A percentile compares a stretch with the other conserved stretches of the same genome.
Evolutionary conservation across 2,113 vertebrate species (phyloP).

Genomic region (Cottus gobio): DNA sequence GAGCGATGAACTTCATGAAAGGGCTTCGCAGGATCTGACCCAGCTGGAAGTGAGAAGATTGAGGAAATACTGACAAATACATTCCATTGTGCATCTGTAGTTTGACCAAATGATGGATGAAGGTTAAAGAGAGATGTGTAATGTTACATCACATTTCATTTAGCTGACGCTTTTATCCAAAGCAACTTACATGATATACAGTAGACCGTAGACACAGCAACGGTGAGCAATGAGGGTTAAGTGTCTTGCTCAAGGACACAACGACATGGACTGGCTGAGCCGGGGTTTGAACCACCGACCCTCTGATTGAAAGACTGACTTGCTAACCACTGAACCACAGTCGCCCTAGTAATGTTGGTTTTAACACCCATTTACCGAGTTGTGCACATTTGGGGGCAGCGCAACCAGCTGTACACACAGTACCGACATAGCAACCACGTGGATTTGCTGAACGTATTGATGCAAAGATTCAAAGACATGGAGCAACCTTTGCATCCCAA

Average conservation of each 20-base stretch:
- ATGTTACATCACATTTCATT: too few relatives aligned
- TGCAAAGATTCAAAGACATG: neutral
- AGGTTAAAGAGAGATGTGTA: neutral
- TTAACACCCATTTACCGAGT: neutral
- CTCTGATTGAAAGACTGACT: too few relatives aligned
- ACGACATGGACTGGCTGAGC: too few relatives aligned
- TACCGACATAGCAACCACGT: neutral
- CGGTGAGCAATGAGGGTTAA: too few relatives aligned
- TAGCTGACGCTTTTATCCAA: too few relatives aligned
- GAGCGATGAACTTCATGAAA: constrained; percentile 99
- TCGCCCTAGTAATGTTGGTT: neutral
- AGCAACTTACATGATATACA: too few relatives aligned
- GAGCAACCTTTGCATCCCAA: neutral
- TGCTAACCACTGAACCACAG: too few relatives aligned
- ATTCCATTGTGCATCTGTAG: neutral
- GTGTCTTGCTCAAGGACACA: too few relatives aligned
- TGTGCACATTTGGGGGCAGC: neutral
- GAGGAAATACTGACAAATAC: neutral
- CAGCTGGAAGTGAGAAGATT: constrained; percentile 78
- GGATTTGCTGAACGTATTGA: neutral
- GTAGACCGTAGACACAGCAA: too few relatives aligned
- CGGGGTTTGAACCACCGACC: too few relatives aligned
- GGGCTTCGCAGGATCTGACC: constrained; percentile 94
- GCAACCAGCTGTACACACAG: neutral
- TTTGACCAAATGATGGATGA: neutral